phyloP scores from a whole-genome alignment of 2,113 vertebrate genomes.

The Ceyx margarethae region DNA sequence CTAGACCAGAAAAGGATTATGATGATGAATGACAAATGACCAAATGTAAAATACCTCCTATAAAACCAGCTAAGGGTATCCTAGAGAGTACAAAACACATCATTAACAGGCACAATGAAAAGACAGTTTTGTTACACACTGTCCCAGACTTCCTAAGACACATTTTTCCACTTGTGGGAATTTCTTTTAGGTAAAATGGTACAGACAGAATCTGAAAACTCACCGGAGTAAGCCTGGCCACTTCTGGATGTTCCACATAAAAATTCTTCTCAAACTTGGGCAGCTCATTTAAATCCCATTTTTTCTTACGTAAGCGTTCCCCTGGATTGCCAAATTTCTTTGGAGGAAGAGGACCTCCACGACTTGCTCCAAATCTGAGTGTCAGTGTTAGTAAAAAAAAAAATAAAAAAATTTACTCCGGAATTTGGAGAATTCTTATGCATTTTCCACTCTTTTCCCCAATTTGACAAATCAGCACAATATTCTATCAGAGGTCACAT shows the following conservation, averaged over 20 bases:
- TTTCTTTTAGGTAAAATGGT: neutral
- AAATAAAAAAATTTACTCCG: neutral
- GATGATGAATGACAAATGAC: neutral
- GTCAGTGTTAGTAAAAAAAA: neutral
- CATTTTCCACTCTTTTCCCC: neutral
- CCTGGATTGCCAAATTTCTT: slow-evolving; percentile 97
- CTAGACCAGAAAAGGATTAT: neutral
- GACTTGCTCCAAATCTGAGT: slow-evolving; percentile 68
- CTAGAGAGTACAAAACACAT: neutral
- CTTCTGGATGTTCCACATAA: slow-evolving; percentile 89
- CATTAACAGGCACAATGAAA: neutral
- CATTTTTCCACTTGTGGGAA: neutral
- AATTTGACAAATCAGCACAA: neutral
- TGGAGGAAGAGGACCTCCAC: slow-evolving; percentile 82
- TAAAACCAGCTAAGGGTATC: neutral
- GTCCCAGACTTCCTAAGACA: neutral
- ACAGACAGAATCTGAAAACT: neutral
- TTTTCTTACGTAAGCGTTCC: slow-evolving; percentile 93
- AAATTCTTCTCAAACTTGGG: slow-evolving; percentile 99
- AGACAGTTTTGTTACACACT: neutral
- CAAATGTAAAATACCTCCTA: neutral
- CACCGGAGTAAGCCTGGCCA: slow-evolving; percentile 87
- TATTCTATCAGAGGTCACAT: neutral
- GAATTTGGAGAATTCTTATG: neutral
- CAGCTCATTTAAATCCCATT: slow-evolving; percentile 93